Evolutionary conservation across 2,888 invertebrate species (phyloP), one percentile per base, ranked within the genome.

Genomic region (Myopa testacea): DNA sequence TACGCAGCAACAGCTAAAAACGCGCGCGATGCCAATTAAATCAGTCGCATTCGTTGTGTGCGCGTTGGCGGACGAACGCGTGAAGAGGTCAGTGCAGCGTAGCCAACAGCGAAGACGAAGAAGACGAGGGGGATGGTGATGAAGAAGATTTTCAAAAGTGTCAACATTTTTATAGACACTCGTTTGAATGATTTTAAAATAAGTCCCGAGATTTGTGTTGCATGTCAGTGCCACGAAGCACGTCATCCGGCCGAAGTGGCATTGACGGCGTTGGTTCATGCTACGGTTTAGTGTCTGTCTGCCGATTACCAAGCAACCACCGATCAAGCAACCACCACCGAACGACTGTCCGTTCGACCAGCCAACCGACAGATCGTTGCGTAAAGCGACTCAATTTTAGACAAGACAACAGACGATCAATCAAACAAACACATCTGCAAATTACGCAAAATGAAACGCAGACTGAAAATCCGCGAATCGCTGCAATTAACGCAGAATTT

Each of bases 201-300:
- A 37, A 65, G 38, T 71, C 75, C 76, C 65, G 52, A 55, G 26
- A 55, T 71, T 68, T 58, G 55, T 82, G 85, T 87, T 85, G 84
- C 85, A 83, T 87, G 87, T 87, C 87, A 87, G 87, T 87, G 86
- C 84, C 74, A 50, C 63, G 50, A 26, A 74, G 37, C 63, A 63
- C 74, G 65, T 71, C 71, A 71, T 71, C 71, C 16, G 34, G 58
- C 55, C 37, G 5, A 5, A 52, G n/a, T 58, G 71, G 55, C 71
- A 71, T 71, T 71, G 71, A 71, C 16, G 26, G 69, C 26, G 62
- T 26, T 63, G 37, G 16, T 65, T 71, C 38, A 26, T 26, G 26
- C 68, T 45, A 6, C 45, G 40, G 68, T 14, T n/a, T n/a, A 10
- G 62, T n/a, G 10, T 26, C 16, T 19, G 4, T 62, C 62, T 62